A percentile compares a stretch with the other conserved stretches of the same genome.
Evolutionary conservation across 1,140 invertebrate genomes (phyloP).

Genomic region (Drosophila yakuba): DNA sequence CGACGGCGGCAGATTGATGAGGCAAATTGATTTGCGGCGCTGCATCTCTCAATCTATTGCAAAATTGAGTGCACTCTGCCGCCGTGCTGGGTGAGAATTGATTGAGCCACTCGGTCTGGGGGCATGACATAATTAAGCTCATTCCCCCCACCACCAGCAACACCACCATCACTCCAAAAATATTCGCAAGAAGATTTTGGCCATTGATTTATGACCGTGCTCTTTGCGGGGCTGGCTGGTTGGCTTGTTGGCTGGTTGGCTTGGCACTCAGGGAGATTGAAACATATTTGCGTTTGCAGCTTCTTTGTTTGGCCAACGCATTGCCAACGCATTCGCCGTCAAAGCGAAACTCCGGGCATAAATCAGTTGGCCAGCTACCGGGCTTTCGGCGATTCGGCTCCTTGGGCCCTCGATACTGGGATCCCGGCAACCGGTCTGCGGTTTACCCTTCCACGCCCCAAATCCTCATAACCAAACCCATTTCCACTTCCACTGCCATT

Average conservation of each 20-base stretch:
- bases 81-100: slow-evolving; percentile 49
- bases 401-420: slow-evolving; percentile 21
- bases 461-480: not conserved
- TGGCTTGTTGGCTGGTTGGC: not conserved
- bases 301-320: slow-evolving; percentile 43
- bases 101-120: slow-evolving; percentile 36
- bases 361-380: slow-evolving; percentile 70
- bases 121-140: slow-evolving; percentile 64
- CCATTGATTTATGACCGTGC: slow-evolving; percentile 31
- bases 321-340: slow-evolving; percentile 15
- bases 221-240: not conserved
- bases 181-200: slow-evolving; percentile 13
- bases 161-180: not conserved
- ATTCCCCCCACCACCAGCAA: not conserved
- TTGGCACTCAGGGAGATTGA: slow-evolving; percentile 27
- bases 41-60: slow-evolving; percentile 63
- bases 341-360: slow-evolving; percentile 48
- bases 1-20: slow-evolving; percentile 33
- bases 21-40: slow-evolving; percentile 63
- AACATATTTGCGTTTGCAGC: slow-evolving; percentile 43
- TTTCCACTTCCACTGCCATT: no score
- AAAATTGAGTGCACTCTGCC: slow-evolving; percentile 34
- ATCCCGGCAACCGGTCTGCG: slow-evolving; percentile 11
- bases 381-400: slow-evolving; percentile 37
- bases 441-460: not conserved